Conservation (phyloP, 2,113 vertebrate genomes). For the Salminus brasiliensis region DNA sequence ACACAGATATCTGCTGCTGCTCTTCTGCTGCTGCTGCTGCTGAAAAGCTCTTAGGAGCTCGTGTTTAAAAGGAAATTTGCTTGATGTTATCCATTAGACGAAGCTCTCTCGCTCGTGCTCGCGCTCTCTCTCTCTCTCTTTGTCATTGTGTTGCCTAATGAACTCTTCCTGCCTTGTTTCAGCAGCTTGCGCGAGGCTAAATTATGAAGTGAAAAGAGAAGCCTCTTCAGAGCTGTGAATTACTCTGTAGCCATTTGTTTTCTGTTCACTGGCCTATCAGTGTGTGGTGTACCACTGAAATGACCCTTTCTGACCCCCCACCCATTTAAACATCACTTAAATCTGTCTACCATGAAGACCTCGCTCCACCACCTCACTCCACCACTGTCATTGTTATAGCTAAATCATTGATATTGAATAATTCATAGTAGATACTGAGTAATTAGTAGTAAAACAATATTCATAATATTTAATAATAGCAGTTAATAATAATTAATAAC, state of each 20-base stretch:
- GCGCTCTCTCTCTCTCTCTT: constrained; percentile 13
- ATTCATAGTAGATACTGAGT: too few species aligned
- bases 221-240: constrained; percentile 37
- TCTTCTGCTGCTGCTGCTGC: too few species aligned
- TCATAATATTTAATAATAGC: too few species aligned
- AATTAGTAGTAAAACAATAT: too few species aligned
- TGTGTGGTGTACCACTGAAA: too few species aligned
- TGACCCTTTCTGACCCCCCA: too few species aligned
- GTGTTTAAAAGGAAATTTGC: constrained; percentile 34
- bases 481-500: too few species aligned
- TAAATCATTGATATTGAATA: too few species aligned
- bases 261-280: background rate
- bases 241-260: background rate
- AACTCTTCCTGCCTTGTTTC: constrained; percentile 48
- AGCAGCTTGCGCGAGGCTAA: constrained; percentile 30
- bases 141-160: constrained; percentile 48
- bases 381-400: too few species aligned
- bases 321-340: too few species aligned
- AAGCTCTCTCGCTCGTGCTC: constrained; percentile 5
- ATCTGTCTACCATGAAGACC: too few species aligned
- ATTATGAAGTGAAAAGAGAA: constrained; percentile 65
- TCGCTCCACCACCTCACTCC: too few species aligned
- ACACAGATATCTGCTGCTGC: background rate
- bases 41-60: constrained; percentile 7
- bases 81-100: constrained; percentile 43